Evolutionary conservation across 2,113 vertebrate species (phyloP).

Genomic region (Chaetops frenatus): DNA sequence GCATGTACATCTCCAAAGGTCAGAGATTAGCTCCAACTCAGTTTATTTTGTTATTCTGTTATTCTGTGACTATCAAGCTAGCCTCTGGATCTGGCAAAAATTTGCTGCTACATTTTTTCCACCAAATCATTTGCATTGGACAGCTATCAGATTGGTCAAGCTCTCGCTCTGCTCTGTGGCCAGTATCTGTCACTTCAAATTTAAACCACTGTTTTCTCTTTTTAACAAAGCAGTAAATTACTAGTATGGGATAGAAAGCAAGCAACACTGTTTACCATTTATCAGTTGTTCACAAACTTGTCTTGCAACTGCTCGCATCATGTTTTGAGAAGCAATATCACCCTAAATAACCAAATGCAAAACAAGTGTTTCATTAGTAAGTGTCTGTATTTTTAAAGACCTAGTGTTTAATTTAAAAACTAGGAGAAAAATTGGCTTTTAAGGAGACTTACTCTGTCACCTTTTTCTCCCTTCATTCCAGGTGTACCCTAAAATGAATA

Average conservation of each 20-base stretch:
- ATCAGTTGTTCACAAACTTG: conserved; percentile 96
- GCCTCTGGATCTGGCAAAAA: background rate
- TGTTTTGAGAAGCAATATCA: conserved; percentile 95
- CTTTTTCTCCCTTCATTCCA: conserved; percentile 92
- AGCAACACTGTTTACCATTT: conserved; percentile 73
- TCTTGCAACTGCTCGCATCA: conserved; percentile 96
- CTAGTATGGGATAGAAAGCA: background rate
- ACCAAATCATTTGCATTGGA: background rate
- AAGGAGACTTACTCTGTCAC: conserved; percentile 88
- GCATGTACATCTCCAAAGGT: background rate
- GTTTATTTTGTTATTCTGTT: background rate
- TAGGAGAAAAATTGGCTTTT: background rate
- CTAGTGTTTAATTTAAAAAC: background rate
- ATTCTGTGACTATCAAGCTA: background rate
- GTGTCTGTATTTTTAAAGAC: background rate
- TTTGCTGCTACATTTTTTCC: background rate
- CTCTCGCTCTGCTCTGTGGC: background rate
- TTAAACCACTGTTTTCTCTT: background rate
- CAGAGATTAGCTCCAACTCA: background rate
- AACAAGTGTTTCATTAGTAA: conserved; percentile 26
- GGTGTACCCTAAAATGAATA: conserved; percentile 76
- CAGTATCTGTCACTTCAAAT: background rate
- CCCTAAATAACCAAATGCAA: conserved; percentile 76
- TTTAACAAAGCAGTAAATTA: background rate
- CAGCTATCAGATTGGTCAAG: background rate